Conservation (phyloP, 2,888 invertebrate species). For the Cryptophagus acutangulus region DNA sequence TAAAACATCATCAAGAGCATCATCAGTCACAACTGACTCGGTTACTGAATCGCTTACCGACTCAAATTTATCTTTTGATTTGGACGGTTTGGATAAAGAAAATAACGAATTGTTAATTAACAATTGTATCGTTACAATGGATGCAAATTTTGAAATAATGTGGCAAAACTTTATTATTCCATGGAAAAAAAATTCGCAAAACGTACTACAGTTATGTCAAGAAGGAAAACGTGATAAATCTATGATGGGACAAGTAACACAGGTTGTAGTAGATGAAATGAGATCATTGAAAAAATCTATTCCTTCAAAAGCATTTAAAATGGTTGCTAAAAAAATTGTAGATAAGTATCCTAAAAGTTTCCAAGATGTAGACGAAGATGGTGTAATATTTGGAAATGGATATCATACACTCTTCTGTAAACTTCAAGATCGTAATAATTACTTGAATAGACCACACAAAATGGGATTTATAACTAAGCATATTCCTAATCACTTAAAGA, state of each 20-base stretch:
- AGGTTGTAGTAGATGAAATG: constrained; percentile 23
- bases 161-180: constrained; percentile 19
- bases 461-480: no score
- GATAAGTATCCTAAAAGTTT: constrained; percentile 26
- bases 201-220: constrained; percentile 15
- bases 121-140: no score
- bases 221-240: constrained; percentile 14
- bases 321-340: constrained; percentile 22
- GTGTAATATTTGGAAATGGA: constrained; percentile 25
- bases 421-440: constrained; percentile 25
- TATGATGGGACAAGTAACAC: constrained; percentile 16
- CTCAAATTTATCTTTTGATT: no score
- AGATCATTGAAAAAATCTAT: constrained; percentile 20
- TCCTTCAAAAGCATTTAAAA: constrained; percentile 23
- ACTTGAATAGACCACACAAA: constrained; percentile 27
- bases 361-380: constrained; percentile 28
- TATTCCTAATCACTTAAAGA: constrained; percentile 1
- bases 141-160: constrained; percentile 12
- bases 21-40: no score
- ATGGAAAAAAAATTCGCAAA: constrained; percentile 16
- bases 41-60: no score
- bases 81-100: no score
- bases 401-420: constrained; percentile 22
- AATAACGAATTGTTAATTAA: no score
- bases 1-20: no score